Conservation (phyloP, 2,888 invertebrate genomes). For the Drosophila koepferae region DNA sequence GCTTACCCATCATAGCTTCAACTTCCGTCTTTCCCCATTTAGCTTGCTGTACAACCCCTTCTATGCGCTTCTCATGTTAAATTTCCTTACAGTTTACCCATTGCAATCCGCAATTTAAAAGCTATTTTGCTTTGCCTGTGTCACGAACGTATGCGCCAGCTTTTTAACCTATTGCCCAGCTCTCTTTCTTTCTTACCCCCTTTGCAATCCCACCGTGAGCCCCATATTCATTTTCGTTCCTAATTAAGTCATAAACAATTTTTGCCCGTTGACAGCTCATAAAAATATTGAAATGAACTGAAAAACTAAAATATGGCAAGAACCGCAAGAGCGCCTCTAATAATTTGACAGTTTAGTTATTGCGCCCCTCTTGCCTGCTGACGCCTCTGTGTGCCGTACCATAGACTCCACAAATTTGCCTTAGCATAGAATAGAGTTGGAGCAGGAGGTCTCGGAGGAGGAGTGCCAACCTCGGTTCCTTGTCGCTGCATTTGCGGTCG, state of each 20-base stretch:
- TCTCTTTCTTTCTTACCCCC: not conserved
- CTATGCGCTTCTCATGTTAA: constrained; percentile 9
- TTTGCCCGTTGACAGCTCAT: constrained; percentile 66
- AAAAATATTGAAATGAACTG: constrained; percentile 66
- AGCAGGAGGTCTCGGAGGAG: not conserved
- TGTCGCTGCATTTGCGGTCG: constrained; percentile 58
- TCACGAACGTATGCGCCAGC: constrained; percentile 15
- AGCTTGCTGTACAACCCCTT: not conserved
- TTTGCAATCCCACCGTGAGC: not conserved
- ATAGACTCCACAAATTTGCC: constrained; percentile 3
- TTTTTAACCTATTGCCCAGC: constrained; percentile 2
- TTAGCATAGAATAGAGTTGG: not conserved
- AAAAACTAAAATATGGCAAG: constrained; percentile 44
- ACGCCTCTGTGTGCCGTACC: constrained; percentile 12
- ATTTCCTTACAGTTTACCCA: not conserved
- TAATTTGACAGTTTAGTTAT: constrained; percentile 78
- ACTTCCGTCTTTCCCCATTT: not conserved
- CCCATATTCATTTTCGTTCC: constrained; percentile 38
- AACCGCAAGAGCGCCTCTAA: constrained; percentile 63
- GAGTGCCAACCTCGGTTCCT: not conserved
- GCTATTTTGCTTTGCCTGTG: constrained; percentile 9
- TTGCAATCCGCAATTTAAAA: constrained; percentile 4
- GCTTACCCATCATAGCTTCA: not conserved
- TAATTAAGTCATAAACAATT: constrained; percentile 76
- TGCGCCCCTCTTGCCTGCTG: constrained; percentile 27